These are phyloP conservation scores for Cyrtonyx montezumae DNA, from an alignment of 2,113 vertebrate genomes.

Conservation along the genomic window DNA sequence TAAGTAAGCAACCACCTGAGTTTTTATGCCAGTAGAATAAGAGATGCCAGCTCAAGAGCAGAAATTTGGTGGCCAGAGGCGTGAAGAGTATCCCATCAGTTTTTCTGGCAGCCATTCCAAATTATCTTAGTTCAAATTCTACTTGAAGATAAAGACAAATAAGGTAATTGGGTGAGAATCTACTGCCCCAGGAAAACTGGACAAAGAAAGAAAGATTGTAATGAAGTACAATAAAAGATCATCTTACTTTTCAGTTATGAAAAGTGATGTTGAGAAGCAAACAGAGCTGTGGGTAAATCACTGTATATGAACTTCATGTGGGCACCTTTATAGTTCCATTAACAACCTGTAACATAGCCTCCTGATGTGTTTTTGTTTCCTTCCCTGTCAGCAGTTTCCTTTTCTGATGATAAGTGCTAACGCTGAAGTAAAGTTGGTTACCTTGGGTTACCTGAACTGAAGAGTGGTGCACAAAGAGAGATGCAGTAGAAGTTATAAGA, in stretches of 20 bases:
- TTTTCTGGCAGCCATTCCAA: not conserved
- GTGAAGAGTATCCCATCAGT: not conserved
- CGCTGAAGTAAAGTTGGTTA: not conserved
- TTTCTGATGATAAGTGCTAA: not conserved
- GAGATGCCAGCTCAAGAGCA: not conserved
- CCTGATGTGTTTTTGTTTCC: not conserved
- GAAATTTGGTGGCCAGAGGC: not conserved
- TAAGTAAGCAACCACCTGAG: not conserved
- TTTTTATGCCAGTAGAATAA: not conserved
- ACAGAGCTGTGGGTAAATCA: not conserved
- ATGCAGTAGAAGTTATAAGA: not conserved
- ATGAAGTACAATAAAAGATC: not conserved
- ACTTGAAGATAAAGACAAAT: not conserved
- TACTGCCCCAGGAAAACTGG: not conserved
- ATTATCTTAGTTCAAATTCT: not conserved
- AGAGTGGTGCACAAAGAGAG: not conserved
- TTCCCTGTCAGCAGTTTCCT: not conserved
- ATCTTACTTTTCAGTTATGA: not conserved
- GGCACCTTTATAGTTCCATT: not conserved
- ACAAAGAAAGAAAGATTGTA: not conserved
- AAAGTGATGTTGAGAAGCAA: not conserved
- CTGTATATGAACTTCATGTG: not conserved
- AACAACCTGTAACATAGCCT: not conserved
- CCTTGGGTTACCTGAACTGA: not conserved
- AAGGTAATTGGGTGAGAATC: not conserved